These are phyloP conservation scores for Nomada fucata DNA, from an alignment of 2,888 invertebrate species.

Conservation along the genomic window DNA sequence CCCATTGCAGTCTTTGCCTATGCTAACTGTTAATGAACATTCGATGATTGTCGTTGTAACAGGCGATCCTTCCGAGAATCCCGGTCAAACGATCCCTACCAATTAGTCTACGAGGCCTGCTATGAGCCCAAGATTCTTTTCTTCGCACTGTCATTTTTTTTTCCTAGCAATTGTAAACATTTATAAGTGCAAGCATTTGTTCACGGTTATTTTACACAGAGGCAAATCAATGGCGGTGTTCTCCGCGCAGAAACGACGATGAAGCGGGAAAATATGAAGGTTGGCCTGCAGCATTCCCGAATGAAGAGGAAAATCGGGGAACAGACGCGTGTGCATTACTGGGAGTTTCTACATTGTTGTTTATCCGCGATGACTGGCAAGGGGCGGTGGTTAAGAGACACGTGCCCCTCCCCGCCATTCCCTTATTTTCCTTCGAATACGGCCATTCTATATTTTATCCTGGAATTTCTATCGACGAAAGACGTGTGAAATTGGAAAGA, in stretches of 20 bases:
- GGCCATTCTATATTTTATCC: background rate
- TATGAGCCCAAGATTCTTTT: no score
- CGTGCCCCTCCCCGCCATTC: conserved; percentile 47
- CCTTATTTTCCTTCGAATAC: conserved; percentile 41
- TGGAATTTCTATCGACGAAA: background rate
- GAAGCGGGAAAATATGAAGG: background rate
- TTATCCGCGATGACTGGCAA: conserved; percentile 58
- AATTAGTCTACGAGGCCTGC: background rate
- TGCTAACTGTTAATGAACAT: background rate
- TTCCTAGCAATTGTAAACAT: background rate
- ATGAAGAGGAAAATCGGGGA: conserved; percentile 10
- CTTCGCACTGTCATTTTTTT: no score
- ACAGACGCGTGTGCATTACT: conserved; percentile 39
- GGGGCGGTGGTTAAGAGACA: conserved; percentile 46
- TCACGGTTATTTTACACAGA: no score
- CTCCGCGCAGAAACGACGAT: no score
- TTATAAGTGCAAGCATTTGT: background rate
- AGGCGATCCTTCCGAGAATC: background rate
- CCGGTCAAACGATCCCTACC: background rate
- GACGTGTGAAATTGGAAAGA: background rate
- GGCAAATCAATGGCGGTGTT: no score
- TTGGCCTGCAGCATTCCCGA: background rate
- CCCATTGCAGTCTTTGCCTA: no score
- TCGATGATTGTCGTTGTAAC: background rate
- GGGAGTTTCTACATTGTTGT: conserved; percentile 44